phyloP scores from a whole-genome alignment of 2,113 vertebrate species.

The Stegastes partitus region DNA sequence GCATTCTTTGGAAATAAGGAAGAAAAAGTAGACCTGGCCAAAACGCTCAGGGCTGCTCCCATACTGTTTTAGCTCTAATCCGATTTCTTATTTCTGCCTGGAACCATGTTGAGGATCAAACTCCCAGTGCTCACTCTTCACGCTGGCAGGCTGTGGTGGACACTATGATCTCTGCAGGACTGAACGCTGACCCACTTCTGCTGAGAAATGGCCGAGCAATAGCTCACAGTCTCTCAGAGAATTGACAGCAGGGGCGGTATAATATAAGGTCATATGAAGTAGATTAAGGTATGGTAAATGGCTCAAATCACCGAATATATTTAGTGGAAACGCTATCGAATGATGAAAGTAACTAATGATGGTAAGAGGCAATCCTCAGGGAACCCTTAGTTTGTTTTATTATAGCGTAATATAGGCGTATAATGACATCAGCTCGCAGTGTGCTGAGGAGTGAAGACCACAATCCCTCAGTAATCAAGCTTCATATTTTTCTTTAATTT shows the following conservation, averaged over 20 bases:
- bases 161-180: constrained; percentile 31
- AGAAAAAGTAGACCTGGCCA: constrained; percentile 1
- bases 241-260: background rate
- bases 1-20: background rate
- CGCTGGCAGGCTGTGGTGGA: constrained; percentile 21
- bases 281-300: too few species aligned
- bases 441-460: too few species aligned
- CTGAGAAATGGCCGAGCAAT: background rate
- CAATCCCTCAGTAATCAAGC: background rate
- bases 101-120: constrained; percentile 47
- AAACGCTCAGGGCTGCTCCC: constrained; percentile 10
- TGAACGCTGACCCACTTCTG: constrained; percentile 17
- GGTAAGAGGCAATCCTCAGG: background rate
- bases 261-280: background rate
- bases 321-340: too few species aligned
- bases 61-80: constrained; percentile 39
- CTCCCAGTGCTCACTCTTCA: constrained; percentile 15
- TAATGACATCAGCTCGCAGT: too few species aligned
- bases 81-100: constrained; percentile 31
- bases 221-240: background rate
- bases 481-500: background rate
- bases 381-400: constrained; percentile 2
- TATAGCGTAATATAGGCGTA: background rate
- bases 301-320: background rate
- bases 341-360: background rate